A percentile compares a stretch with the other conserved stretches of the same genome.
Evolutionary conservation across 2,797 vertebrate genomes (phyloP).

Genomic region (Rhyacichthys aspro): DNA sequence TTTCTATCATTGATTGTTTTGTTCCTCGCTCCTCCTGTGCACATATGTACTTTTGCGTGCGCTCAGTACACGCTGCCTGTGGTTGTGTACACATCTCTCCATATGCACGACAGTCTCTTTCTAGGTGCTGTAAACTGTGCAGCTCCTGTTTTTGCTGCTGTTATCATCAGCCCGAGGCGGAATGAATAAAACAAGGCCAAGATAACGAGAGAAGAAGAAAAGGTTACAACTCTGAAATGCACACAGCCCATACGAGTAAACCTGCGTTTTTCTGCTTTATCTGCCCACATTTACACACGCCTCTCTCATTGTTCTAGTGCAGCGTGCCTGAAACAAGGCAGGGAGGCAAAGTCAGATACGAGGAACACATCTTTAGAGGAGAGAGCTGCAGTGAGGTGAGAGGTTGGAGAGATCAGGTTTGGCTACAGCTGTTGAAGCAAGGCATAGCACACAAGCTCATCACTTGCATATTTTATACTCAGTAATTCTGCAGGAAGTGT

Average conservation of each 20-base stretch:
- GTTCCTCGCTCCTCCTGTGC: not conserved
- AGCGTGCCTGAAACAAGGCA: not conserved
- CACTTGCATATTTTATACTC: not conserved
- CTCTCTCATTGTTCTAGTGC: slow-evolving; percentile 13
- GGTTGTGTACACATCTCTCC: not conserved
- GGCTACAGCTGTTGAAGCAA: not conserved
- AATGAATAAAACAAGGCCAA: slow-evolving; percentile 51
- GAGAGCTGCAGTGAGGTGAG: not conserved
- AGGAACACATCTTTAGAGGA: not conserved
- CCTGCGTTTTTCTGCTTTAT: slow-evolving; percentile 13
- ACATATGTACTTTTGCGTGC: not conserved
- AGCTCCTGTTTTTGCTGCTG: slow-evolving; percentile 19
- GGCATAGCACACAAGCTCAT: not conserved
- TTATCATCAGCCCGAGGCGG: slow-evolving; percentile 47
- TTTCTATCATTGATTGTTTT: slow-evolving; percentile 8
- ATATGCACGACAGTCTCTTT: slow-evolving; percentile 1
- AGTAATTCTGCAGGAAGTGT: not conserved
- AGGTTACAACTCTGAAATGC: slow-evolving; percentile 49
- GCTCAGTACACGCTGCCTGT: not conserved
- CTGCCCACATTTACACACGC: slow-evolving; percentile 2
- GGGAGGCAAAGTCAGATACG: slow-evolving; percentile 8
- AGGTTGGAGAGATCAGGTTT: slow-evolving; percentile 11
- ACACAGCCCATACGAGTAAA: slow-evolving; percentile 24
- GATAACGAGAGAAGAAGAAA: slow-evolving; percentile 34
- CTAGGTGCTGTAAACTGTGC: slow-evolving; percentile 3